Percentiles rank a stretch among this genome's conserved stretches.
Evolutionary conservation across 2,113 vertebrate species (phyloP).

Genomic region (Pituophis catenifer): DNA sequence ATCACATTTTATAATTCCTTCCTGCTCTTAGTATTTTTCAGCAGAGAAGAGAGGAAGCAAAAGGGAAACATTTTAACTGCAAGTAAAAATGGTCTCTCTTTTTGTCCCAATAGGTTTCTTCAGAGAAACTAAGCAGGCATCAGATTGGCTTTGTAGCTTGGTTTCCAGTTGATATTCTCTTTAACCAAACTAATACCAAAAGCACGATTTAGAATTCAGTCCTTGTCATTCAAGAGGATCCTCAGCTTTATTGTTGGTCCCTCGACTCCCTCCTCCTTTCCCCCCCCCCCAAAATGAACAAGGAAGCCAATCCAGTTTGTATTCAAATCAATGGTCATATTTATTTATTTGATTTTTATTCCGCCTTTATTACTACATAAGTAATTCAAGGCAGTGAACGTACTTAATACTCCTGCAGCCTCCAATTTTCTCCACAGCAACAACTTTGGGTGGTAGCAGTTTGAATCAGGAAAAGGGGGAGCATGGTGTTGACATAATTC

Average conservation of each 20-base stretch:
- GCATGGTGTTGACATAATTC: not conserved
- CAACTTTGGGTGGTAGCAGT: not conserved
- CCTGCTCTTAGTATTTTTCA: not conserved
- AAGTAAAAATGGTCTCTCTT: not conserved
- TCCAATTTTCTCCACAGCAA: not conserved
- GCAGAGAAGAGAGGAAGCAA: not conserved
- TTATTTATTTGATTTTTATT: not conserved
- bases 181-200: constrained; percentile 19
- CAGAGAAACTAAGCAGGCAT: constrained; percentile 1
- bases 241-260: constrained; percentile 19
- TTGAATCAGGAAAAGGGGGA: constrained; percentile 2
- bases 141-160: constrained; percentile 8
- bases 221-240: constrained; percentile 10
- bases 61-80: not conserved
- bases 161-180: constrained; percentile 21
- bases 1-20: not conserved
- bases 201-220: constrained; percentile 19
- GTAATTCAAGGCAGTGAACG: not conserved
- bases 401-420: not conserved
- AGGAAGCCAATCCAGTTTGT: constrained; percentile 8
- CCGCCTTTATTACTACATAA: not conserved
- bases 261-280: not conserved
- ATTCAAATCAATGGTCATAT: not conserved
- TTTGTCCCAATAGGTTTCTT: constrained; percentile 13
- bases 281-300: not conserved